These are phyloP conservation scores for Cryptus viduatorius DNA, from an alignment of 2,888 invertebrate species.

Conservation along the genomic window DNA sequence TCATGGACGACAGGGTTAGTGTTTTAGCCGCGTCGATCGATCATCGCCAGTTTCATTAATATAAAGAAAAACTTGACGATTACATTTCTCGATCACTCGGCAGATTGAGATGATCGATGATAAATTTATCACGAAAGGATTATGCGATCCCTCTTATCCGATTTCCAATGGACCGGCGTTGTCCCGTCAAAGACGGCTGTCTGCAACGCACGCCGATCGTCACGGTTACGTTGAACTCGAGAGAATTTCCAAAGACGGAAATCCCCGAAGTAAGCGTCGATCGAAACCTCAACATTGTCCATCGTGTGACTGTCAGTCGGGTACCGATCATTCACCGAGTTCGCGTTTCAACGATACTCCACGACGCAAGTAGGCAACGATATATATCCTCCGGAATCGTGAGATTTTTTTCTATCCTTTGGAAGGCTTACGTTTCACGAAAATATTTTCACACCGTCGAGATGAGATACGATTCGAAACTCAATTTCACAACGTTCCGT, in stretches of 20 bases:
- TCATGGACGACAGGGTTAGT: no score
- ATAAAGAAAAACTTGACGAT: no score
- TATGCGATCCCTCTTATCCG: constrained; percentile 11
- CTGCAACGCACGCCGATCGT: constrained; percentile 52
- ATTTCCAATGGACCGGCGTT: constrained; percentile 8
- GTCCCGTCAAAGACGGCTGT: constrained; percentile 48
- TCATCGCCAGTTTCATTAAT: no score
- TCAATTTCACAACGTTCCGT: background rate
- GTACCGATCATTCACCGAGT: constrained; percentile 50
- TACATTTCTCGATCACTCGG: background rate
- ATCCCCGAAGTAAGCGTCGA: constrained; percentile 50
- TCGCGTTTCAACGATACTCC: constrained; percentile 36
- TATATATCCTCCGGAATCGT: background rate
- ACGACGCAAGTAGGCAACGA: constrained; percentile 41
- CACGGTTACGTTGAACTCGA: constrained; percentile 24
- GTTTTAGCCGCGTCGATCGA: no score
- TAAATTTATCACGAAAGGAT: constrained; percentile 28
- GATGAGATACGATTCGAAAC: no score
- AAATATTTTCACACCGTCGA: no score
- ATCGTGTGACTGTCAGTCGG: constrained; percentile 69
- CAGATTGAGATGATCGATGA: constrained; percentile 25
- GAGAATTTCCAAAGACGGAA: constrained; percentile 48
- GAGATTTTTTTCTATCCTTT: no score
- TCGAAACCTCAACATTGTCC: constrained; percentile 70
- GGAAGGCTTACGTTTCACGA: background rate